Base-by-base conservation (phyloP, 2,888 invertebrate genomes). In the Argyresthia albistria region DNA sequence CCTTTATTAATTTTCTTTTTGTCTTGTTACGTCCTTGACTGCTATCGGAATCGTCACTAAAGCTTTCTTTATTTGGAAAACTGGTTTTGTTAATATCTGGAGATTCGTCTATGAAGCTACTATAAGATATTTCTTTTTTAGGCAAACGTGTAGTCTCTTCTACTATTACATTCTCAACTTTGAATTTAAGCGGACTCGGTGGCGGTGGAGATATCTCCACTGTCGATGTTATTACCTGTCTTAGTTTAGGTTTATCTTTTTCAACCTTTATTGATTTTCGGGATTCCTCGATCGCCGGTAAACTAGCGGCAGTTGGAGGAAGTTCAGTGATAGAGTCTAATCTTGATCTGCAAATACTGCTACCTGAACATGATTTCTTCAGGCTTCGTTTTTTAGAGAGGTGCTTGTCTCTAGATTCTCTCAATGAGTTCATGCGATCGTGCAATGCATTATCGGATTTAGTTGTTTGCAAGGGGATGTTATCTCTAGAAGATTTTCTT, bases 121-220 rank as follows among this genome's bases (percentile, higher is more conserved):
- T 80, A 56, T 69, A 82, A 54, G 64, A 71, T 57, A 88, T 78
- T 65, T 73, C 79, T 63, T 84, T 76, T 73, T 80, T 83, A 39
- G 67, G 73, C 46, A 57, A 53, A 43, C 62, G 60, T 39, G 63
- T 56, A 50, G 82, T 87, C 76, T 91, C 91, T 69, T 91, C 91
- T 12, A 93, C 90, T 35, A 83, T 83, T 7, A 90, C 75, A 62
- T 90, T 86, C 64, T 90, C 90, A 39, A 91, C 76, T 52, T 84
- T 75, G 57, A 89, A 88, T 70, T 90, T 91, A 35, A 90, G 68
- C 8, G 82, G 80, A 58, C 77, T 82, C 55, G 67, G 74, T 36
- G 82, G 25, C 25, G 25, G 73, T 48, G 84, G 68, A 50, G 84
- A 81, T 46, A 90, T 67, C 62, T 90, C 89, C 8, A 90, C 88